Evolutionary conservation across 2,797 vertebrate genomes (phyloP).

Genomic region (Avahi laniger): DNA sequence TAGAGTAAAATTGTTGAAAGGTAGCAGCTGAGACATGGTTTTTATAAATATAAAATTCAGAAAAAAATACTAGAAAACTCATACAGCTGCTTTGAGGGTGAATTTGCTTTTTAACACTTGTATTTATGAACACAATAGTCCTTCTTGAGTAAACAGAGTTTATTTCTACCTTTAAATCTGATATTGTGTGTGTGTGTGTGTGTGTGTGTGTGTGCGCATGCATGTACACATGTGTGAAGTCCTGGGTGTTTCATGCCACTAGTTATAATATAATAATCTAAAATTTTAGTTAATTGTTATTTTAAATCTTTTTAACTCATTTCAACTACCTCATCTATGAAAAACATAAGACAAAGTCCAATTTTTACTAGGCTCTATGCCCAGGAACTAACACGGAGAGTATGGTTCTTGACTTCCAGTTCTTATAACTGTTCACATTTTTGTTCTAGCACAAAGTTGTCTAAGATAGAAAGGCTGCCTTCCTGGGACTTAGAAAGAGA

Average conservation of each 20-base stretch:
- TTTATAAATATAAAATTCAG: constrained; percentile 82
- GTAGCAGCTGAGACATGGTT: constrained; percentile 87
- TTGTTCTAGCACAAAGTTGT: not conserved
- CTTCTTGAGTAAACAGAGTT: not conserved
- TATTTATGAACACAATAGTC: constrained; percentile 7
- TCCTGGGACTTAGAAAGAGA: not conserved
- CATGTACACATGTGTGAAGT: not conserved
- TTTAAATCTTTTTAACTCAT: constrained; percentile 1
- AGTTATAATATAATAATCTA: not conserved
- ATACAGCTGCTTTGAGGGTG: constrained; percentile 52
- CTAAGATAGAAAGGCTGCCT: not conserved
- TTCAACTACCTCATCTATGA: not conserved
- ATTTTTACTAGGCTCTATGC: not conserved
- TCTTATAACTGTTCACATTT: not conserved
- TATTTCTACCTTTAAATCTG: constrained; percentile 43
- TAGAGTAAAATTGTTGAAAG: constrained; percentile 86
- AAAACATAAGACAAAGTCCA: not conserved
- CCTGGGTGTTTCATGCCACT: not conserved
- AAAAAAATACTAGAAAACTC: constrained; percentile 59
- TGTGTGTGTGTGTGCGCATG: not conserved
- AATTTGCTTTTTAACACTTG: constrained; percentile 43
- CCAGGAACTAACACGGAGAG: accelerated
- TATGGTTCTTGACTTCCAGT: not conserved
- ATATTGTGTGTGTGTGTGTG: not conserved
- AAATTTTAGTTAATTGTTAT: not conserved